A percentile compares a stretch with the other conserved stretches of the same genome.
Conservation (phyloP, 2,113 vertebrate species). For the Columba livia region DNA sequence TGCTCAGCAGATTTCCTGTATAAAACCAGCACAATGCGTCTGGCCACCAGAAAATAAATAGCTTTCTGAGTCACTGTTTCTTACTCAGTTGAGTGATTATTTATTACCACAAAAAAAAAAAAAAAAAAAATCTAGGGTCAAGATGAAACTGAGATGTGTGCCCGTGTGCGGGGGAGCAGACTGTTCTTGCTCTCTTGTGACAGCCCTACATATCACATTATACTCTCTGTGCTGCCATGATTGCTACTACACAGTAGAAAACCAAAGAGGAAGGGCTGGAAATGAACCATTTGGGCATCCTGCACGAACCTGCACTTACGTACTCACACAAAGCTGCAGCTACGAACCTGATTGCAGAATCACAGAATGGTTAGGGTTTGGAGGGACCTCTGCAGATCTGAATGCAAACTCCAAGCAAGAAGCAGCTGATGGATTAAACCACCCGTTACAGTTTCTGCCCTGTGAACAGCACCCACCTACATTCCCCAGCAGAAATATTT, state of each 20-base stretch:
- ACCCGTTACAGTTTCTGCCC: background rate
- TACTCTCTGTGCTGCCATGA: background rate
- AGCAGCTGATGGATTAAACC: background rate
- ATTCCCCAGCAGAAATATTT: background rate
- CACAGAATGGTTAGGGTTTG: too few relatives aligned
- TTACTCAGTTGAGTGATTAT: background rate
- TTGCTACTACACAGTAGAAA: background rate
- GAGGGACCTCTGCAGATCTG: background rate
- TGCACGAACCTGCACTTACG: background rate
- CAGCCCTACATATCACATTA: background rate
- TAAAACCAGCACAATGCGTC: background rate
- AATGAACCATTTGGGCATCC: background rate
- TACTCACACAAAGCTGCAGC: background rate
- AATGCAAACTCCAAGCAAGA: background rate
- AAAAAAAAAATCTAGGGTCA: background rate
- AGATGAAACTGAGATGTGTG: background rate
- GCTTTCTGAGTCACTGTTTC: background rate
- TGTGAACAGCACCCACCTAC: background rate
- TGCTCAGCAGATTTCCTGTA: background rate
- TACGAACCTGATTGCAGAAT: background rate
- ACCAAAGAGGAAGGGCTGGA: background rate
- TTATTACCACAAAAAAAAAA: background rate
- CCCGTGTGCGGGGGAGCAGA: background rate
- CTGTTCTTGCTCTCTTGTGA: background rate
- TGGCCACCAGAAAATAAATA: background rate